Conservation (phyloP, 2,888 invertebrate species). For the Noctua comes region DNA sequence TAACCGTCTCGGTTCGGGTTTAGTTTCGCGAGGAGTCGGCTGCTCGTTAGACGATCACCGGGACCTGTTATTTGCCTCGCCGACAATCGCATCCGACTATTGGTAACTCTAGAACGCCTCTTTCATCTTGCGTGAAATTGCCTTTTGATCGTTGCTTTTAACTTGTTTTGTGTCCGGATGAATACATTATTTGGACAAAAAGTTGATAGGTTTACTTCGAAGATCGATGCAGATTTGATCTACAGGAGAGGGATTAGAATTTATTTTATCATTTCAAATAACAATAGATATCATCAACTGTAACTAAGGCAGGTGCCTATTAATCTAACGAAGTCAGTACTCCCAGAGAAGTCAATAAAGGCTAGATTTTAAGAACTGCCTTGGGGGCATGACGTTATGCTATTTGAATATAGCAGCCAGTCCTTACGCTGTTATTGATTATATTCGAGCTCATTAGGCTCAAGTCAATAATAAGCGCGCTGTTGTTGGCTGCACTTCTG, state of each 20-base stretch:
- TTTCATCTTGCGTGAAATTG: conserved; percentile 81
- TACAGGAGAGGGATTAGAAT: conserved; percentile 23
- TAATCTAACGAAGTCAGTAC: conserved; percentile 20
- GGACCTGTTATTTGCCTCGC: conserved; percentile 70
- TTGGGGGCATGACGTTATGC: conserved; percentile 31
- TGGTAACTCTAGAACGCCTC: conserved; percentile 77
- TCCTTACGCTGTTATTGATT: conserved; percentile 62
- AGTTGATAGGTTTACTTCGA: conserved; percentile 52
- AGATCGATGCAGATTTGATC: conserved; percentile 46
- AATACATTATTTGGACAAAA: conserved; percentile 65
- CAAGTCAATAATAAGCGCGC: conserved; percentile 60
- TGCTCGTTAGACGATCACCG: conserved; percentile 67
- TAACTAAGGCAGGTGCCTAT: neutral
- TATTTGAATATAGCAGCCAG: conserved; percentile 33
- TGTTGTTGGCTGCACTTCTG: conserved; percentile 56
- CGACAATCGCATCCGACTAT: conserved; percentile 71
- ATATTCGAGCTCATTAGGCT: conserved; percentile 60
- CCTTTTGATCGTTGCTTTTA: conserved; percentile 72
- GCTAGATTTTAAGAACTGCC: conserved; percentile 34
- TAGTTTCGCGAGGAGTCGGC: conserved; percentile 67
- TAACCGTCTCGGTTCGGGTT: conserved; percentile 68
- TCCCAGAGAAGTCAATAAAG: conserved; percentile 23
- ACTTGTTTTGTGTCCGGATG: conserved; percentile 63
- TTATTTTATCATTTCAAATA: conserved; percentile 19
- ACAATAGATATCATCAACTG: conserved; percentile 19